Percentiles rank a stretch among this genome's conserved stretches.
phyloP scores from a whole-genome alignment of 2,113 vertebrate genomes.

The Labrus mixtus region DNA sequence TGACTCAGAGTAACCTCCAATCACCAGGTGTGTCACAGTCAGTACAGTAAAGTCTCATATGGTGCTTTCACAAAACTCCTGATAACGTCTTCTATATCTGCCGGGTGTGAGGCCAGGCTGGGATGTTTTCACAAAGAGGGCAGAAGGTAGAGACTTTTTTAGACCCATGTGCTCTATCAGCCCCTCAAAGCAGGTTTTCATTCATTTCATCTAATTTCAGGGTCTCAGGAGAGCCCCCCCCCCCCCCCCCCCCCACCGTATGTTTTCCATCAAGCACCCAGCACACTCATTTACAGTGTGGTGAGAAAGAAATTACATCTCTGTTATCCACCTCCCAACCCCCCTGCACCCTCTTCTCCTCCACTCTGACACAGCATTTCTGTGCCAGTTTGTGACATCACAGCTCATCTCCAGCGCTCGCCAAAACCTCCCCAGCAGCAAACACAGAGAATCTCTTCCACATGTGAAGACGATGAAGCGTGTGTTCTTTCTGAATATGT shows the following conservation, averaged over 20 bases:
- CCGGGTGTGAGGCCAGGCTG: no score
- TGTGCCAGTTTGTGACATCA: conserved; percentile 77
- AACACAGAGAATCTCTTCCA: conserved; percentile 72
- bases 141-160: no score
- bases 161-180: no score
- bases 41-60: conserved; percentile 29
- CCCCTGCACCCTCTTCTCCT: conserved; percentile 2
- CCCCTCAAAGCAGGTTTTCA: no score
- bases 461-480: conserved; percentile 38
- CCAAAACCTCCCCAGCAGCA: conserved; percentile 65
- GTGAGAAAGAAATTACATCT: conserved; percentile 68
- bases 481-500: no score
- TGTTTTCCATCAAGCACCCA: conserved; percentile 74
- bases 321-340: conserved; percentile 58
- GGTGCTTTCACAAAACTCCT: no score
- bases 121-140: no score
- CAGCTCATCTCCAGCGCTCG: conserved; percentile 68
- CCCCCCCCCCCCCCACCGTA: conserved; percentile 40
- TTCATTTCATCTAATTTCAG: no score
- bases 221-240: conserved; percentile 29
- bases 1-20: conserved; percentile 30
- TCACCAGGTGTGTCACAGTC: conserved; percentile 58
- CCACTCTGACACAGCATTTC: conserved; percentile 74
- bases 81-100: no score
- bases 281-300: conserved; percentile 74